Evolutionary conservation across 2,888 invertebrate species (phyloP), one percentile per base, ranked within the genome.

Genomic region (Agrotis segetum): DNA sequence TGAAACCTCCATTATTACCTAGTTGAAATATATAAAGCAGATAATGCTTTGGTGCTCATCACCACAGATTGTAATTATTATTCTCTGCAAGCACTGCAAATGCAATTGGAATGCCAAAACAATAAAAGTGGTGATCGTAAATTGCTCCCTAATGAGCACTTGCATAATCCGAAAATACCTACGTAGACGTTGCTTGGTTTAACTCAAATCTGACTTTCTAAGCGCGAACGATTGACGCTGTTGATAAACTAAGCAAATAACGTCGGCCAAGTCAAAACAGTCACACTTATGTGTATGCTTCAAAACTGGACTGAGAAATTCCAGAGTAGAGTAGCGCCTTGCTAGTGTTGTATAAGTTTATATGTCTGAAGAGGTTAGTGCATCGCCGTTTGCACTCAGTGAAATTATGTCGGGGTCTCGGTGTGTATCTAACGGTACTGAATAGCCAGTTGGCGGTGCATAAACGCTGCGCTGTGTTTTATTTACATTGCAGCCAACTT

Each of bases 391-490:
- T 91, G 89, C 89, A 91, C 88, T 85, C 85, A 86, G 89, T 88
- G 88, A 91, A 92, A 89, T 91, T 88, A 91, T 89, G 89, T 88
- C 88, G 89, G 91, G 87, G 87, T 87, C 88, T 87, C 87, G 82
- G 85, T 88, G 90, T 89, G 88, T 89, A 87, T 85, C 88, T 93
- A 94, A 94, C 94, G 92, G 93, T 89, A 93, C 89, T 83, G 86
- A 86, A 89, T 90, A 90, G 88, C 90, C 88, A 88, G 89, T 89
- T 87, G 90, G 79, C 88, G 88, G 88, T 90, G 90, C 90, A 92
- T 90, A 90, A 89, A 88, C 88, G 79, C 86, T 71, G 83, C 84
- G 84, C 85, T 85, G 86, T 88, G 88, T 90, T 91, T 90, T 92
- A 91, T 92, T 92, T 91, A 90, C 90, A 90, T 87, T 91, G 87